Conservation (phyloP, 2,888 invertebrate species). For the Leucoptera coffeella region DNA sequence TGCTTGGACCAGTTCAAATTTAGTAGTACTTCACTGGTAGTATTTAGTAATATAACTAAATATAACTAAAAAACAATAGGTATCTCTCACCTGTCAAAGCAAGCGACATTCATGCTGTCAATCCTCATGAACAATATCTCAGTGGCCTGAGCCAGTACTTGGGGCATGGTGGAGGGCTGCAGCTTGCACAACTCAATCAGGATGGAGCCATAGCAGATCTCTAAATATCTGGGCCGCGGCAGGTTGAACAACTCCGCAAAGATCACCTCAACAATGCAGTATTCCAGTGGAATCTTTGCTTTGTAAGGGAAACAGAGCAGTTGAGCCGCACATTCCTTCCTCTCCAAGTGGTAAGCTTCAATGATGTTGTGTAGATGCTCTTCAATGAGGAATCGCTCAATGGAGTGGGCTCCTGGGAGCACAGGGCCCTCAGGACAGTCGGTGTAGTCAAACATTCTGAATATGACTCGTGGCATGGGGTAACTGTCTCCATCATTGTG, state of each 20-base stretch:
- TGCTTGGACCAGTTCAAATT: no score
- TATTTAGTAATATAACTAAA: no score
- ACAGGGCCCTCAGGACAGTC: constrained; percentile 93
- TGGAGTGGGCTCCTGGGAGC: constrained; percentile 93
- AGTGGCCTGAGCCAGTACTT: constrained; percentile 94
- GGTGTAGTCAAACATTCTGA: constrained; percentile 96
- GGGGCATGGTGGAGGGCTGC: constrained; percentile 95
- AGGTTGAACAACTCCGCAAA: constrained; percentile 92
- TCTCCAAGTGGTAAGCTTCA: constrained; percentile 77
- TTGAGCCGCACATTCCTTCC: constrained; percentile 93
- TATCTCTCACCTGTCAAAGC: constrained; percentile 74
- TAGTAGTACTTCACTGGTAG: no score
- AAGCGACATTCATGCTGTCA: constrained; percentile 94
- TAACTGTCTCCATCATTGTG: constrained; percentile 87
- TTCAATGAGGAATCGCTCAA: constrained; percentile 95
- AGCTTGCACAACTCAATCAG: constrained; percentile 95
- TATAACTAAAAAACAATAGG: not conserved
- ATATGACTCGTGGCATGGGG: constrained; percentile 92
- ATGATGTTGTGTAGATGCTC: constrained; percentile 94
- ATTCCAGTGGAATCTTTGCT: constrained; percentile 91
- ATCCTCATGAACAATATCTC: constrained; percentile 94
- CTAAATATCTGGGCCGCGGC: constrained; percentile 82
- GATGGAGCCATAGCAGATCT: constrained; percentile 91
- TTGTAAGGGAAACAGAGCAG: constrained; percentile 89
- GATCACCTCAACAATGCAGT: constrained; percentile 96